These are phyloP conservation scores for Stenoptilia bipunctidactyla DNA, from an alignment of 2,888 invertebrate genomes.

Conservation along the genomic window DNA sequence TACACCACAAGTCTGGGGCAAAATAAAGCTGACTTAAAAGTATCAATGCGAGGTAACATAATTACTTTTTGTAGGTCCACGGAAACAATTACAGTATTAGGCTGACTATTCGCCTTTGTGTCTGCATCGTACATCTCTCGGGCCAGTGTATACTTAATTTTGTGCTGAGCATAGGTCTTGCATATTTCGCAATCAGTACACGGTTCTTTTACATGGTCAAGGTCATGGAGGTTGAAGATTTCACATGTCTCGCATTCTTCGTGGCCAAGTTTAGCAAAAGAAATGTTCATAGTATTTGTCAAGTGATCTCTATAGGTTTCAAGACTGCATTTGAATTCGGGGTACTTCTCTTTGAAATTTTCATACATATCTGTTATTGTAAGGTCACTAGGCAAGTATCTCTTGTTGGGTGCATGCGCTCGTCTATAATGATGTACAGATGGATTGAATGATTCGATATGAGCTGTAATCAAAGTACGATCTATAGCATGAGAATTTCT, in stretches of 20 bases:
- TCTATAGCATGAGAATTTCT: too few relatives aligned
- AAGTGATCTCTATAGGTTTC: conserved; percentile 3
- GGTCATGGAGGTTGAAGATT: conserved; percentile 6
- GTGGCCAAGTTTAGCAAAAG: conserved; percentile 12
- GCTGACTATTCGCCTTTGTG: too few relatives aligned
- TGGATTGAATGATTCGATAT: conserved; percentile 11
- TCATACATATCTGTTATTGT: conserved; percentile 8
- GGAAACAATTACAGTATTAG: too few relatives aligned
- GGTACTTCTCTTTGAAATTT: background rate
- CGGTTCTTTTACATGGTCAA: conserved; percentile 1
- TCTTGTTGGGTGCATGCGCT: conserved; percentile 6
- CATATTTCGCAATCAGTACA: too few relatives aligned
- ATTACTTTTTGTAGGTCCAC: too few relatives aligned
- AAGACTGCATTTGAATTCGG: conserved; percentile 7
- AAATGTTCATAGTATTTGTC: conserved; percentile 11
- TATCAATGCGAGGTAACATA: too few relatives aligned
- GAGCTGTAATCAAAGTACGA: too few relatives aligned
- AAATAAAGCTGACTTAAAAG: too few relatives aligned
- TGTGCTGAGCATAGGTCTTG: too few relatives aligned
- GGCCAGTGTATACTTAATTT: too few relatives aligned
- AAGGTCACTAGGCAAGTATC: conserved; percentile 10
- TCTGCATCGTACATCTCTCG: too few relatives aligned
- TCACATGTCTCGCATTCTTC: conserved; percentile 7
- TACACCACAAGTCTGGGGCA: too few relatives aligned
- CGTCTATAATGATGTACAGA: conserved; percentile 12